Base-by-base conservation (phyloP, 1,140 invertebrate species). In the Drosophila pectinifera region DNA sequence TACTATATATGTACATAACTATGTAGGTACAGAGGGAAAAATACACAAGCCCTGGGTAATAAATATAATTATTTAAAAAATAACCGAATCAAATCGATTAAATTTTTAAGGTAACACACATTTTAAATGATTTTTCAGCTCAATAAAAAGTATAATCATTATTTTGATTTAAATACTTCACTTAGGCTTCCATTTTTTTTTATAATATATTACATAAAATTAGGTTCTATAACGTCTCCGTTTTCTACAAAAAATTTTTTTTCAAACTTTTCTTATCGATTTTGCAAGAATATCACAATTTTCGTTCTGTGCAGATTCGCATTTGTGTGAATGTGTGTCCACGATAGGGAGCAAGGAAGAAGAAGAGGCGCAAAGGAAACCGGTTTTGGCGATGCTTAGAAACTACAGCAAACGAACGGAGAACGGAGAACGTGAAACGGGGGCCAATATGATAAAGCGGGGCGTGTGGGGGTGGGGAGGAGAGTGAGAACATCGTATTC, bases 371-470 rank as follows among this genome's bases (percentile, higher is more conserved):
- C 41, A 73, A 43, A 64, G 45, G 51, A 86, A 86, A 86, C 82
- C 82, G 81, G 82, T 86, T 86, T 85, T 76, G 64, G 75, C 75
- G 79, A 83, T 88, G 83, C 83, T 88, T 77, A 83, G 76, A 72
- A 84, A 67, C 65, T 74, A 76, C 72, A 83, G 31, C 31, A 80
- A 58, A 28, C 43, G 39, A 36, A 41, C 13, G 48, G 63, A 22
- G 10, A 41, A 39, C 51, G 36, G 22, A 34, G 20, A 48, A 59
- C 46, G 57, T 43, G 53, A 64, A 58, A 58, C 55, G 41, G 31
- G 63, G 53, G 16, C 11, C 28, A 36, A 34, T 51, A 48, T 45
- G 65, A 55, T 48, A 64, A 28, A 68, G 48, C 48, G 28, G 48
- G 48, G 48, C 28, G 4, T 31, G 28, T 34, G 48, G 48, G 48